A percentile compares a stretch with the other conserved stretches of the same genome.
Evolutionary conservation across 1,140 invertebrate species (phyloP).

Genomic region (Drosophila trapezifrons): DNA sequence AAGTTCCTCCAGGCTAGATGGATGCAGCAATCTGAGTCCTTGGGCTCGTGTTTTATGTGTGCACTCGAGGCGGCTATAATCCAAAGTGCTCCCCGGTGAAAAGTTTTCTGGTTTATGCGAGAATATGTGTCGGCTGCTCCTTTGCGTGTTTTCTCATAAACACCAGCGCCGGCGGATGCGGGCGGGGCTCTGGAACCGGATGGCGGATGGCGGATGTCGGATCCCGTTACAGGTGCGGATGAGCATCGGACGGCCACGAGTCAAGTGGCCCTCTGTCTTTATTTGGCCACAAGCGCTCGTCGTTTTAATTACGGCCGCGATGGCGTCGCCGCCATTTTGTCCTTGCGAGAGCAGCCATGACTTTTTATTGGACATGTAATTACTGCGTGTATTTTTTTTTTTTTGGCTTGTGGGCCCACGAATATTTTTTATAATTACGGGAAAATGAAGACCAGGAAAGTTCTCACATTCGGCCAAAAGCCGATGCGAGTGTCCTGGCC

Average conservation of each 20-base stretch:
- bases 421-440: constrained; percentile 81
- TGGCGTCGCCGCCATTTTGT: constrained; percentile 49
- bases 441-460: constrained; percentile 50
- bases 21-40: constrained; percentile 52
- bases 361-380: constrained; percentile 81
- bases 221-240: constrained; percentile 20
- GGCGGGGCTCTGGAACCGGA: constrained; percentile 10
- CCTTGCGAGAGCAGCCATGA: constrained; percentile 55
- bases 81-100: constrained; percentile 74
- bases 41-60: constrained; percentile 71
- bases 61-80: constrained; percentile 75
- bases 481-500: constrained; percentile 40
- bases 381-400: constrained; percentile 48
- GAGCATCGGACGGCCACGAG: constrained; percentile 38
- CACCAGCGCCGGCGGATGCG: constrained; percentile 35
- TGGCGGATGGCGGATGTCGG: background rate
- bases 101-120: constrained; percentile 67
- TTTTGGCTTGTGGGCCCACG: constrained; percentile 46
- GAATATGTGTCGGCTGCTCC: constrained; percentile 36
- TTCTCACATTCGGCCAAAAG: constrained; percentile 36
- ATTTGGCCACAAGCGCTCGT: constrained; percentile 46
- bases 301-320: constrained; percentile 70
- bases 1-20: constrained; percentile 32
- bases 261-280: constrained; percentile 46
- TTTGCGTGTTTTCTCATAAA: constrained; percentile 38